Evolutionary conservation across 2,888 invertebrate genomes (phyloP), one percentile per base, ranked within the genome.

Genomic region (Carpatolechia fugitivella): DNA sequence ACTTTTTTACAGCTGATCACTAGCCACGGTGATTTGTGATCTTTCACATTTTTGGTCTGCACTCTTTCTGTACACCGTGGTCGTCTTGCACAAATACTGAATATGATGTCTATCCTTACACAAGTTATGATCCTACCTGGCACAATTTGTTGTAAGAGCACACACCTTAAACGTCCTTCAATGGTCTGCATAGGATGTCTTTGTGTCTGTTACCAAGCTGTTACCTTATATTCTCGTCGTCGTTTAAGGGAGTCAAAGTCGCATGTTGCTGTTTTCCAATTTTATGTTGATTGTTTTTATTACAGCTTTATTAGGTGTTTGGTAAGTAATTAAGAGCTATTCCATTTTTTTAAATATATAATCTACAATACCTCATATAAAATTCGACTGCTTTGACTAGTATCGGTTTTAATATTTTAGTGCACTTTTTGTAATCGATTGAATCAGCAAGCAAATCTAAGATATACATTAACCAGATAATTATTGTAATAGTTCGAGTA

Each of bases 181-280:
- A 29, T 13, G 13, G 4, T 44, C 44, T 7, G n/a, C 20, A 20
- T 41, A 1, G 5, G 20, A 7, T 20, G 7, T 44, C 44, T 20
- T 44, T 24, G 44, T n/a, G 20, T 41, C 41, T 20, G 10, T 31
- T 55, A 63, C 63, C 59, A 4, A n/a, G n/a, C n/a, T n/a, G n/a
- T n/a, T 16, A 38, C 24, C 41, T 20, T 24, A 8, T n/a, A 16
- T 24, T 44, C 13, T 44, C 44, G 29, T 56, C 60, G 69, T 72
- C 68, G 71, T 70, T 65, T 61, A 68, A 65, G 59, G 60, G 16
- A 50, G 49, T 52, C 58, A 59, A 62, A 60, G 74, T 87, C 84
- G 86, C 87, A 86, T 86, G 85, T 57, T 70, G 78, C 72, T 70
- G 78, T 68, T 64, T 68, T 67, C 60, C 65, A 70, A 64, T 50